Conservation (phyloP, 2,113 vertebrate genomes). For the Serilophus lunatus region DNA sequence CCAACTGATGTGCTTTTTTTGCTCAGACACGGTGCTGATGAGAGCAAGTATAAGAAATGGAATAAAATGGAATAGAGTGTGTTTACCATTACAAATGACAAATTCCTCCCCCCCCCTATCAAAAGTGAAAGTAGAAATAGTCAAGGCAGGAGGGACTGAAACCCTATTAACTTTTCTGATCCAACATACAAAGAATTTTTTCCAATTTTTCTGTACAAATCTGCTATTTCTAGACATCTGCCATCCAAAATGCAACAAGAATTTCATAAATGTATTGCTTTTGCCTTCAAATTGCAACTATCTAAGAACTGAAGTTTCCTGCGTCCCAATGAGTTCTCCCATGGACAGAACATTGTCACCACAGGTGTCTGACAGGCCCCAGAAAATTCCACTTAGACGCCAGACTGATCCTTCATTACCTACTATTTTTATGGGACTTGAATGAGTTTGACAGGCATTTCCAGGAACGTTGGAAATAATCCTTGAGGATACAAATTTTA, state of each 20-base stretch:
- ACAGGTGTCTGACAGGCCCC: not conserved
- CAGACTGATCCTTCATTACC: not conserved
- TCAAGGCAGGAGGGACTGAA: not conserved
- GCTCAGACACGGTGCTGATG: not conserved
- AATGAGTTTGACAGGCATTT: not conserved
- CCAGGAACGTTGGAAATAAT: not conserved
- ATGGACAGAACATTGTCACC: not conserved
- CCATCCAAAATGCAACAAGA: not conserved
- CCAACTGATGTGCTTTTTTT: accelerated
- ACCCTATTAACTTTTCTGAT: not conserved
- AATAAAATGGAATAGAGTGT: not conserved
- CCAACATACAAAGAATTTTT: not conserved
- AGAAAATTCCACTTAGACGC: not conserved
- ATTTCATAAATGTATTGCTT: not conserved
- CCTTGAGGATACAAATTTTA: not conserved
- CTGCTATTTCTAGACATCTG: not conserved
- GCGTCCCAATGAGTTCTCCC: not conserved
- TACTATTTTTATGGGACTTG: not conserved
- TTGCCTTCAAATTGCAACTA: not conserved
- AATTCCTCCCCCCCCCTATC: not conserved
- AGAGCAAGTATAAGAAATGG: not conserved
- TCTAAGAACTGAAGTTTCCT: not conserved
- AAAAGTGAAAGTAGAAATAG: not conserved
- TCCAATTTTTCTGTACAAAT: not conserved
- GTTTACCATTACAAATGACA: not conserved